Base-by-base conservation (phyloP, 2,797 vertebrate genomes). In the Lates japonicus region DNA sequence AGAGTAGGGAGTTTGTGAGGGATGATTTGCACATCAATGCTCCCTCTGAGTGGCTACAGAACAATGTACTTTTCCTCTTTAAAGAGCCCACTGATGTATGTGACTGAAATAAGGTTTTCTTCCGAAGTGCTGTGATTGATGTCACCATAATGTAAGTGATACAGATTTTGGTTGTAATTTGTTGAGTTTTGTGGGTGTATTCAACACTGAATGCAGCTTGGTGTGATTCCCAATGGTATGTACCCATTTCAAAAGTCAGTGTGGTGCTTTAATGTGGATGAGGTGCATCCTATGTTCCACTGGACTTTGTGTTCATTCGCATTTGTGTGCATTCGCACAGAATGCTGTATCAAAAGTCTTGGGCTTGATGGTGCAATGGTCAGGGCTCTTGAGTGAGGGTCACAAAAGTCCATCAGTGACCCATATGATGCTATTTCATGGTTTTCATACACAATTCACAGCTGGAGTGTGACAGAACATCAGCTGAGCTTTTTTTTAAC, bases 1-100 rank as follows among this genome's bases (percentile, higher is more conserved):
- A 70, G 76, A 64, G 52, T 37, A 6, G 42, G 44, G 69, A 65
- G 65, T 73, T 73, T 82, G 68, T 35, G 49, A 77, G 41, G 63
- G 66, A 57, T 80, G 58, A 91, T 90, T 90, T 94, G 78, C 91
- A 93, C 88, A 88, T 89, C 86, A 90, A 79, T 89, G 72, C 44
- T 35, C n/a, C 20, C 61, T 61, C 74, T 62, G 58, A 88, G 62
- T 79, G 55, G 75, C 61, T 37, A 48, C 25, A 22, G 60, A 92
- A 90, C 82, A 89, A 88, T 85, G 77, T 5, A 7, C 19, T 49
- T 65, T 70, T 84, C 49, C 44, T 75, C 39, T 82, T 86, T 82
- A 67, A 87, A 67, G 89, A 90, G 70, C 37, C 67, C 7, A 7
- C 65, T 29, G 57, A 74, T 70, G 71, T 70, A 62, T 48, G 42